phyloP scores from a whole-genome alignment of 2,113 vertebrate genomes.

The Blennius ocellaris region DNA sequence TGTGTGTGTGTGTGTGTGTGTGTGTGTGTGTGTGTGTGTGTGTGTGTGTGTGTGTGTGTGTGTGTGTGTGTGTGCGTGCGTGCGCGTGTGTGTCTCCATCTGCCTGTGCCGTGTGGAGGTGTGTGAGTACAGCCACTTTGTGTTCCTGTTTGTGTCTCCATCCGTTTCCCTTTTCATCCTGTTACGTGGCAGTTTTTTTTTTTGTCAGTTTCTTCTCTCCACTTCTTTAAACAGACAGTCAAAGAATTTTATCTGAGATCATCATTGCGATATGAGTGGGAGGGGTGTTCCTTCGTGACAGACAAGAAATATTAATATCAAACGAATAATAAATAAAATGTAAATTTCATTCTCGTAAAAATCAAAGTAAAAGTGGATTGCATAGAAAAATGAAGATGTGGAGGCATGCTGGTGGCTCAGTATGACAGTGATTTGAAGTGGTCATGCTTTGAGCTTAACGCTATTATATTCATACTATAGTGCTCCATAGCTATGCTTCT shows the following conservation, averaged over 20 bases:
- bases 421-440: not conserved
- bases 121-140: slow-evolving; percentile 25
- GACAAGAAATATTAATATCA: not conserved
- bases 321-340: not conserved
- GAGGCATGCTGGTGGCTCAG: not conserved
- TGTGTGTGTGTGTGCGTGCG: too few relatives aligned
- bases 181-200: not conserved
- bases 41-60: too few relatives aligned
- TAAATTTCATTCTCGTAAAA: not conserved
- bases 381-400: not conserved
- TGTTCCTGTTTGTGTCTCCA: slow-evolving; percentile 20
- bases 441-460: not conserved
- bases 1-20: too few relatives aligned
- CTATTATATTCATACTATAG: too few relatives aligned
- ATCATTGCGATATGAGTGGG: too few relatives aligned
- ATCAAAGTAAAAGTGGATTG: not conserved
- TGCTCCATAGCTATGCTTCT: too few relatives aligned
- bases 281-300: not conserved
- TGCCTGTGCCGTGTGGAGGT: slow-evolving; percentile 19
- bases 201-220: slow-evolving; percentile 9
- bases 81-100: slow-evolving; percentile 32
- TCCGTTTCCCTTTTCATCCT: not conserved
- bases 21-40: too few relatives aligned
- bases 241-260: not conserved
- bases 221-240: not conserved